Evolutionary conservation across 2,888 invertebrate species (phyloP).

Genomic region (Camptogramma bilineatum): DNA sequence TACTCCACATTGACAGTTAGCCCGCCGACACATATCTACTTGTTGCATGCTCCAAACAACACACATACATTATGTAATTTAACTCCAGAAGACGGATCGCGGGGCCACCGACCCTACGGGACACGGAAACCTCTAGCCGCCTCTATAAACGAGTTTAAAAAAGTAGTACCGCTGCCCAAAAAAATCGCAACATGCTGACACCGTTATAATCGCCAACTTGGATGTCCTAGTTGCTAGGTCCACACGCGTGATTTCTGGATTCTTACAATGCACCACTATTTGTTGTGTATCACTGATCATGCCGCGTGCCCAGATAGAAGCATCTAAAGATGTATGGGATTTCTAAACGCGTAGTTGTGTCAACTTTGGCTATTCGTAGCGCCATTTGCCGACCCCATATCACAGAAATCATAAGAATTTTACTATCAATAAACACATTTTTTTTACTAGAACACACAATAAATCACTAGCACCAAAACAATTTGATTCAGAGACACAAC

Average conservation of each 20-base stretch:
- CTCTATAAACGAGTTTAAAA: constrained; percentile 86
- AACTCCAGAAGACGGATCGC: constrained; percentile 80
- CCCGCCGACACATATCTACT: constrained; percentile 85
- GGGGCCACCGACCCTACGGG: constrained; percentile 85
- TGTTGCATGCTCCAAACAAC: constrained; percentile 84
- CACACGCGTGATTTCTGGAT: constrained; percentile 74
- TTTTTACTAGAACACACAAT: constrained; percentile 71
- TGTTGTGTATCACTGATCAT: constrained; percentile 75
- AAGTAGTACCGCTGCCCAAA: constrained; percentile 86
- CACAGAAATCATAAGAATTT: constrained; percentile 75
- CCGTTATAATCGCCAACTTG: constrained; percentile 86
- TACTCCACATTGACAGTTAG: constrained; percentile 86
- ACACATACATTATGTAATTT: constrained; percentile 86
- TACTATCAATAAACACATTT: constrained; percentile 76
- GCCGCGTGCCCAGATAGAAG: constrained; percentile 74
- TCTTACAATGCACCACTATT: constrained; percentile 79
- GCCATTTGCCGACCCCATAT: constrained; percentile 84
- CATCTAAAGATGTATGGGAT: constrained; percentile 74
- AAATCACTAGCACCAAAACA: constrained; percentile 75
- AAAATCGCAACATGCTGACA: constrained; percentile 87
- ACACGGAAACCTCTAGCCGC: constrained; percentile 85
- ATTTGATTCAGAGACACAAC: constrained; percentile 67
- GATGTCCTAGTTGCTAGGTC: constrained; percentile 84
- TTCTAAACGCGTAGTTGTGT: constrained; percentile 85
- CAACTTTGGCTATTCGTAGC: constrained; percentile 85